Base-by-base conservation (phyloP, 2,797 vertebrate genomes). In the Thripadectes ignobilis region DNA sequence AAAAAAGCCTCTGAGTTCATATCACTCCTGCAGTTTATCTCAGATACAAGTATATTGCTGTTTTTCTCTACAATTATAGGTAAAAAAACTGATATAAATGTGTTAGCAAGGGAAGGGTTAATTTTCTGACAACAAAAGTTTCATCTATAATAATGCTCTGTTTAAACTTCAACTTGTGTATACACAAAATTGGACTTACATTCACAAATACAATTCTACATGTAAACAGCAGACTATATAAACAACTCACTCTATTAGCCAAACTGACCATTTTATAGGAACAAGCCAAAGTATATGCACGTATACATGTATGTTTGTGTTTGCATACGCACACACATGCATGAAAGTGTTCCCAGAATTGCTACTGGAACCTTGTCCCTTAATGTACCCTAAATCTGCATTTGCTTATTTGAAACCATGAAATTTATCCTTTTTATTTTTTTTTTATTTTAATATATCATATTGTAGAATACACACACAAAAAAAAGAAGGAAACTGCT, bases 151-250 rank as follows among this genome's bases (percentile, higher is more conserved):
- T 26, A 85, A 72, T 34, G 34, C 61, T 89, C 73, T 79, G 54
- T 52, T 92, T 96, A 82, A 81, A 66, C n/a, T 83, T 88, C 68
- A 79, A 43, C 38, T 91, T 84, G 14, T 51, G 11, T 86, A 83
- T 81, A 86, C 2, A 5, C 7, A 0, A 78, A 81, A 68, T 9
- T 49, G 4, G 32, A 78, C 24, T 92, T 79, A 48, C 0, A 5
- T 5, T 75, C 18, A 83, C 43, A 93, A 89, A 81, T 41, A 58
- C 39, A 89, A 61, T 54, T 79, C 75, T 46, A 71, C 14, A 46
- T 51, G 30, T 85, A 93, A 94, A 95, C 68, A 95, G 67, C 22
- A 85, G 79, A 78, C 65, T 69, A 24, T 13, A 88, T 59, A 86
- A 89, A 91, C 65, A 89, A 19, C 7, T 68, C 61, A 34, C 10